Base-by-base conservation (phyloP, 2,888 invertebrate genomes). In the Resseliella maxima region DNA sequence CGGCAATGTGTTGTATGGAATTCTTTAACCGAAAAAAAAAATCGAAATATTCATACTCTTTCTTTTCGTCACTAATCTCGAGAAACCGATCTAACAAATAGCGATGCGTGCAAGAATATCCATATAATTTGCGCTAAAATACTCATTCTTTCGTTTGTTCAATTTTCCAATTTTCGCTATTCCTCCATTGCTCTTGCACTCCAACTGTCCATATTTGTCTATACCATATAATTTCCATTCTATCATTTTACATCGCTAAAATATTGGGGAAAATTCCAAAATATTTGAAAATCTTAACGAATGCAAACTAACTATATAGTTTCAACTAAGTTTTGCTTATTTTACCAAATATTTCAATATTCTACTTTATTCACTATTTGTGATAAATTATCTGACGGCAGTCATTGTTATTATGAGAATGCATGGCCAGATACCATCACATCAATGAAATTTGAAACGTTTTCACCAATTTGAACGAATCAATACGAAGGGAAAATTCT, bases 351-450 rank as follows among this genome's bases (percentile, higher is more conserved):
- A 3, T 59, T 27, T 27, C 1, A 59, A 27, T 5, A 3, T 3
- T 59, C 2, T 0, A 72, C 15, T 31, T 31, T 15, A 31, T 15
- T 72, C 72, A 31, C 31, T 72, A 31, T 72, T 31, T 12, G 31
- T 72, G 72, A 72, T 72, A 72, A 72, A 31, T 31, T 72, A 72
- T 72, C 72, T 72, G 72, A 31, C 72, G 18, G 41, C 12, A 41
- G n/a, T 41, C 59, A 59, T 5, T 12, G 72, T 31, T 35, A 24
- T 59, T 35, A 72, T 72, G 10, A 72, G 31, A 8, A 31, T 15
- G 35, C 31, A 31, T 35, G 31, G 2, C 31, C 31, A 35, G 10
- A 72, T 72, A 15, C 72, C 72, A 72, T 72, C 27, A 72, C 72
- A 35, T 72, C 72, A 72, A 35, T 72, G 72, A 72, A 72, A 72